Conservation (phyloP, 64 coral and sea anemone genomes). For the Stichodactyla mertensii region DNA sequence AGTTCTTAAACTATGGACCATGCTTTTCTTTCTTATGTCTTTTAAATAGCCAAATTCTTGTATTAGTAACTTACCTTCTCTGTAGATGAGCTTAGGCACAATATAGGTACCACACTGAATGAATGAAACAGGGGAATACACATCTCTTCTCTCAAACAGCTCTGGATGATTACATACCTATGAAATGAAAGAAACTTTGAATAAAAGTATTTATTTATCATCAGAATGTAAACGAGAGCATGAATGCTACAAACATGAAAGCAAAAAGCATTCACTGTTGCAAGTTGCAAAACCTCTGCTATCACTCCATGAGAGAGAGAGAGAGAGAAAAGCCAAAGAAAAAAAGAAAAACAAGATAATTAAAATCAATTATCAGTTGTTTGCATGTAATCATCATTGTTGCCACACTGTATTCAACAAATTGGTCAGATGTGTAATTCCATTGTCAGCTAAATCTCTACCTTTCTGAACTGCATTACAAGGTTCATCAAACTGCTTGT, state of each 20-base stretch:
- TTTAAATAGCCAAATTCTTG: neutral
- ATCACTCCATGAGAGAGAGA: neutral
- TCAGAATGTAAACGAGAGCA: neutral
- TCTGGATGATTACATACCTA: slow-evolving; percentile 99
- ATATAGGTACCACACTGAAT: slow-evolving; percentile 52
- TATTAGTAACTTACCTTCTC: slow-evolving; percentile 74
- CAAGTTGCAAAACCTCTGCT: too few species aligned
- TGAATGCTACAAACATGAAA: neutral
- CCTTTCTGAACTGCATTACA: slow-evolving; percentile 99
- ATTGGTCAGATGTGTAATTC: neutral
- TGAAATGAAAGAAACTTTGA: neutral
- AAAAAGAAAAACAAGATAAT: neutral
- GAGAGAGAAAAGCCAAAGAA: too few species aligned
- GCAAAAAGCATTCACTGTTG: too few species aligned
- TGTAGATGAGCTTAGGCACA: slow-evolving; percentile 81
- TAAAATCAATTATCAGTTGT: neutral
- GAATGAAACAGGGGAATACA: slow-evolving; percentile 63
- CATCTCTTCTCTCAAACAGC: slow-evolving; percentile 94
- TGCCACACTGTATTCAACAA: too few species aligned
- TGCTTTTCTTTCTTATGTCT: too few species aligned
- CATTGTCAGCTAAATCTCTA: neutral
- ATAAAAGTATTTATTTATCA: neutral
- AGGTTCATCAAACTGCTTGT: slow-evolving; percentile 97
- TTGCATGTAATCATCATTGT: too few species aligned
- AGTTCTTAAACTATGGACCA: too few species aligned